Evolutionary conservation across 2,888 invertebrate species (phyloP), one percentile per base, ranked within the genome.

Genomic region (Rhingia campestris): DNA sequence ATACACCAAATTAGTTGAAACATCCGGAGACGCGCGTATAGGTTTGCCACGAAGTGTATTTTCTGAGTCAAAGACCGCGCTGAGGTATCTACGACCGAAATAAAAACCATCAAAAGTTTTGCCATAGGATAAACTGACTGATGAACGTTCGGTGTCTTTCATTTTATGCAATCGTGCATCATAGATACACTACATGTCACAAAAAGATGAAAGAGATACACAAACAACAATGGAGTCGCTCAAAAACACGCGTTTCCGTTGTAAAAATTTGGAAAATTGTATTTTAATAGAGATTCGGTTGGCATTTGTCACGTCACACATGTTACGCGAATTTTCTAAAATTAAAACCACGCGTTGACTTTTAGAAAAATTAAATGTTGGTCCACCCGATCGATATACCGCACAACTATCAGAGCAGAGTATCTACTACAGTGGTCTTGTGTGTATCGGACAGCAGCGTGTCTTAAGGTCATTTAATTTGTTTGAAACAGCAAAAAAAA

Each of bases 381-480:
- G 43, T 6, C 45, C 56, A 41, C 59, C 39, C 47, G 51, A 63
- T 22, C 53, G 43, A 66, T 66, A 49, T 12, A 51, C 51, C 22
- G 9, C 9, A 61, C 45, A 54, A 35, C 10, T n/a, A 30, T 9
- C 4, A 5, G 30, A 5, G 30, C 30, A 30, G 6, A n/a, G 0
- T 39, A 22, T 22, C 22, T 22, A 22, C 1, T 14, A 41, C 43
- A 32, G 22, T 22, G 30, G 63, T 67, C 43, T 56, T 66, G 51
- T 61, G 7, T 33, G 41, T 47, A 35, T 47, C 53, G n/a, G 22
- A 35, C 39, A 32, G 22, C 39, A 32, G 22, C 22, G 35, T 56
- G 67, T 77, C 73, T 82, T 77, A 69, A 79, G 82, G 79, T 82
- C 79, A 53, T 74, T 73, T 12, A 51, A 53, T 66, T 79, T 58